A percentile compares a stretch with the other conserved stretches of the same genome.
Conservation (phyloP, 2,797 vertebrate species). For the Pipistrellus pipistrellus region DNA sequence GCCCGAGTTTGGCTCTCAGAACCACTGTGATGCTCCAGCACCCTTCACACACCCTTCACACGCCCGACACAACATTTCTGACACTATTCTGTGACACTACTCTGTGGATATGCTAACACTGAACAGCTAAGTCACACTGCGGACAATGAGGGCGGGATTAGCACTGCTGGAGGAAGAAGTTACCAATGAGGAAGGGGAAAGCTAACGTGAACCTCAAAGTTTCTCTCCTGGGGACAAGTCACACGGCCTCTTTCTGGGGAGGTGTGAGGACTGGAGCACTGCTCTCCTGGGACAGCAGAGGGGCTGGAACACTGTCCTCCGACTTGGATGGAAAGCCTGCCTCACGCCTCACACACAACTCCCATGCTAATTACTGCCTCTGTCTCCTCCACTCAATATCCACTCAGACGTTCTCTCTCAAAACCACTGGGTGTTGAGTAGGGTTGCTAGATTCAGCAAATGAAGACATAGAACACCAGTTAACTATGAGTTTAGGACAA, state of each 20-base stretch:
- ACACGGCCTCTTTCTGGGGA: neutral
- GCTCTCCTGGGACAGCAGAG: neutral
- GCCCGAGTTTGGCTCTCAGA: neutral
- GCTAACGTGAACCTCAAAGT: neutral
- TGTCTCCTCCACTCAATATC: neutral
- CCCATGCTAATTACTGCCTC: neutral
- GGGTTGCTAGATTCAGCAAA: neutral
- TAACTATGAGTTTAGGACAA: neutral
- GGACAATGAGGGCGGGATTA: neutral
- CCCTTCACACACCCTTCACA: rapidly evolving
- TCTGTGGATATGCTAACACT: neutral
- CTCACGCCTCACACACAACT: neutral
- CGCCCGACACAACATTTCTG: neutral
- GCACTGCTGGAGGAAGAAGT: neutral
- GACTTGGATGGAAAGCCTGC: neutral
- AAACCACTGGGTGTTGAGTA: neutral
- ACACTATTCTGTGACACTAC: neutral
- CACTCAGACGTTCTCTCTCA: neutral
- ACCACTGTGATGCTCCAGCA: neutral
- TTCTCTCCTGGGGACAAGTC: neutral
- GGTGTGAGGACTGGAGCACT: neutral
- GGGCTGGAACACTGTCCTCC: neutral
- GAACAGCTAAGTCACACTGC: neutral
- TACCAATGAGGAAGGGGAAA: neutral
- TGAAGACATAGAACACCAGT: neutral